These are phyloP conservation scores for Deilephila elpenor DNA, from an alignment of 2,888 invertebrate species.

Conservation along the genomic window DNA sequence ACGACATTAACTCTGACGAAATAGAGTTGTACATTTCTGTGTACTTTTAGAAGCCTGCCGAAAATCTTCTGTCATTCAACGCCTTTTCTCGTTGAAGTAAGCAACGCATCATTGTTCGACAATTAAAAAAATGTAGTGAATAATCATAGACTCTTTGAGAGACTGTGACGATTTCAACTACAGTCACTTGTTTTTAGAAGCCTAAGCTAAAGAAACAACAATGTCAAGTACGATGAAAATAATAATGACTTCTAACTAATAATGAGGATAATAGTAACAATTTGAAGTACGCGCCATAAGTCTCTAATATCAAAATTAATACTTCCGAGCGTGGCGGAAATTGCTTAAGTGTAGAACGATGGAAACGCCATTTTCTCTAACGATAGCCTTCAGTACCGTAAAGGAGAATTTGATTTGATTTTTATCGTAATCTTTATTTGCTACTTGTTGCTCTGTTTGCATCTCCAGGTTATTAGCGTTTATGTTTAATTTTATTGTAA, in stretches of 20 bases:
- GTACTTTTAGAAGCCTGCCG: too few species aligned
- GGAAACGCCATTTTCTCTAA: slow-evolving; percentile 22
- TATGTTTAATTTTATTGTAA: not conserved
- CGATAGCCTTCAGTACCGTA: slow-evolving; percentile 20
- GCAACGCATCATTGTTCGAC: too few species aligned
- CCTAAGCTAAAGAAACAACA: not conserved
- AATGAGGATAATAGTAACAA: slow-evolving; percentile 2
- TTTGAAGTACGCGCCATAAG: not conserved
- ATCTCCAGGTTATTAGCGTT: slow-evolving; percentile 9
- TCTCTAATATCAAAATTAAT: not conserved
- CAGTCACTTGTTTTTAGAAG: too few species aligned
- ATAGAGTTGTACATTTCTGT: too few species aligned
- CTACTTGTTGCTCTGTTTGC: slow-evolving; percentile 11
- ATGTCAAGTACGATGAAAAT: not conserved
- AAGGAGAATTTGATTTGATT: slow-evolving; percentile 22
- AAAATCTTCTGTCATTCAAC: too few species aligned
- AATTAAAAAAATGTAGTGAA: too few species aligned
- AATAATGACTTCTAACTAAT: not conserved
- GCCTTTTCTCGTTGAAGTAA: too few species aligned
- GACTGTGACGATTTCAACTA: too few species aligned
- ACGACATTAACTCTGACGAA: too few species aligned
- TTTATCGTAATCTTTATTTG: slow-evolving; percentile 26
- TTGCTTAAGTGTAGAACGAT: slow-evolving; percentile 12
- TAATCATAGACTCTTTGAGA: too few species aligned
- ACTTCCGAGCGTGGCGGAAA: not conserved